These are phyloP conservation scores for Gila robusta DNA, from an alignment of 2,797 vertebrate species.

Conservation along the genomic window DNA sequence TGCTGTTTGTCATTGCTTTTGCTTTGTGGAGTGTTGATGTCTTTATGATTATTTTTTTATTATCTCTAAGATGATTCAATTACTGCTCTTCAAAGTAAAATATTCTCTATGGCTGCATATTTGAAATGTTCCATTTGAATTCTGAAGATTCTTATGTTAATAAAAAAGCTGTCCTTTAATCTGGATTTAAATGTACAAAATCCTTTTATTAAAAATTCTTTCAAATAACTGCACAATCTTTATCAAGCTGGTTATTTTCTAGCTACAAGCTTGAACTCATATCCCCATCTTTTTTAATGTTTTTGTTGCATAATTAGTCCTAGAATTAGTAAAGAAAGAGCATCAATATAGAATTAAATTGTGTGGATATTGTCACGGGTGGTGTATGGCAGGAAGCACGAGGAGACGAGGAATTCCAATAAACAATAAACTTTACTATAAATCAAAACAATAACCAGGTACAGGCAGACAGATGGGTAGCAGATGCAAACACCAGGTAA, in stretches of 20 bases:
- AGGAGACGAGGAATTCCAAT: too few relatives aligned
- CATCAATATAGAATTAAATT: not conserved
- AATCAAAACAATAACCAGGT: too few relatives aligned
- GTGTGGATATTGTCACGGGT: too few relatives aligned
- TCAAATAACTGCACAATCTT: not conserved
- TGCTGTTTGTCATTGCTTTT: not conserved
- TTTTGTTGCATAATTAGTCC: not conserved
- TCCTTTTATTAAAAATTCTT: not conserved
- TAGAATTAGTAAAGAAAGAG: not conserved
- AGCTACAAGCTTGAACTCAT: not conserved
- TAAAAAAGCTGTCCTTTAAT: not conserved
- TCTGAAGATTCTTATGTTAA: not conserved
- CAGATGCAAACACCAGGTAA: too few relatives aligned
- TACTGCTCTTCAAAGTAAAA: not conserved
- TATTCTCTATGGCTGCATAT: not conserved
- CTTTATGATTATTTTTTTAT: not conserved
- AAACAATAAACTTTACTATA: too few relatives aligned
- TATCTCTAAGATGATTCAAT: not conserved
- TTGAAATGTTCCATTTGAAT: not conserved
- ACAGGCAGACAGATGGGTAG: too few relatives aligned
- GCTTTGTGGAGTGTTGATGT: not conserved
- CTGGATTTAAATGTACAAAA: not conserved
- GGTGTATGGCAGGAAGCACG: too few relatives aligned
- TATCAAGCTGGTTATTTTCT: not conserved
- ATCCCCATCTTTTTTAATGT: not conserved